Conservation (phyloP, 2,888 invertebrate genomes). For the Aphidius colemani region DNA sequence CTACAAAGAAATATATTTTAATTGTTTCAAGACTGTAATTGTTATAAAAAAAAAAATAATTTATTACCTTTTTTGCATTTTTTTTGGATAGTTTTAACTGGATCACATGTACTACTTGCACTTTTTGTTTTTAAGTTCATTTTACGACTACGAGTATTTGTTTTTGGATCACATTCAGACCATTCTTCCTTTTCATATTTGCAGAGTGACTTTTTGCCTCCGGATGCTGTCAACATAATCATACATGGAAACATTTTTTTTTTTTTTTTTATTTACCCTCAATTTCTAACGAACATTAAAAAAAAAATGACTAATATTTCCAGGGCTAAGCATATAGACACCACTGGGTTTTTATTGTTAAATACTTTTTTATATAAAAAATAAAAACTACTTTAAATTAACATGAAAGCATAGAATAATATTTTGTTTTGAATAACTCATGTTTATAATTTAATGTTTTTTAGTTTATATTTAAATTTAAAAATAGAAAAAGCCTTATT, state of each 20-base stretch:
- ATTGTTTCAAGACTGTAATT: background rate
- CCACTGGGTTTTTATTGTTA: conserved; percentile 11
- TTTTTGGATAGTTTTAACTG: conserved; percentile 84
- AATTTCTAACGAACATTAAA: background rate
- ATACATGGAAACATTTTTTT: background rate
- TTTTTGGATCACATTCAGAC: conserved; percentile 86
- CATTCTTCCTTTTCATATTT: conserved; percentile 86
- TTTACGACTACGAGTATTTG: conserved; percentile 80
- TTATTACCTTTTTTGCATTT: conserved; percentile 87
- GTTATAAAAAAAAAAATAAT: conserved; percentile 29
- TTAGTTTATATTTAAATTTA: too few relatives aligned
- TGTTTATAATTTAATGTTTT: too few relatives aligned
- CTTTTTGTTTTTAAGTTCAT: conserved; percentile 81
- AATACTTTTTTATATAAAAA: conserved; percentile 5
- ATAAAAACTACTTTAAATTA: background rate
- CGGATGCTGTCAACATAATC: conserved; percentile 46
- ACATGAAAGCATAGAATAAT: too few relatives aligned
- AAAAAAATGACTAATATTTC: conserved; percentile 1
- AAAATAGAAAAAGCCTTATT: too few relatives aligned
- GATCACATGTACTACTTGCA: conserved; percentile 75
- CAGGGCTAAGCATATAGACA: conserved; percentile 5
- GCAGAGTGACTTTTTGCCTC: conserved; percentile 64
- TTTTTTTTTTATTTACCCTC: background rate
- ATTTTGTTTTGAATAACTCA: too few relatives aligned
- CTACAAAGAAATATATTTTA: background rate